Base-by-base conservation (phyloP, 1,140 invertebrate genomes). In the Galleria mellonella region DNA sequence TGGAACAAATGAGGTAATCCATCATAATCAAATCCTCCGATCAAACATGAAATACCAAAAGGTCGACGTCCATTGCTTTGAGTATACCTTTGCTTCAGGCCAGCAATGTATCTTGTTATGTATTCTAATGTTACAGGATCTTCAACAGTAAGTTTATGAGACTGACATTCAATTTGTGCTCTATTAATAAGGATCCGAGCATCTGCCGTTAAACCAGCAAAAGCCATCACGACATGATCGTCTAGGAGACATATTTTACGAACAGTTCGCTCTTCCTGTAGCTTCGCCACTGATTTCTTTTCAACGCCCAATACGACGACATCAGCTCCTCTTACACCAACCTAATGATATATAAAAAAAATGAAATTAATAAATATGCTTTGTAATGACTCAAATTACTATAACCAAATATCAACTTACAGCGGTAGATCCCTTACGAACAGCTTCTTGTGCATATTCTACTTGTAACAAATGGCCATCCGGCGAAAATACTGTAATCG, bases 371-470 rank as follows among this genome's bases (percentile, higher is more conserved):
- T 41, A 46, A 31, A 15, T 8, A 41, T 7, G 41, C 9, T 15
- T 44, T 38, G 8, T 35, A 23, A 47, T 31, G 28, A 29, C 35
- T 14, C 14, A n/a, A 13, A 35, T n/a, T 27, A 15, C 32, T 63
- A n/a, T n/a, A 52, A 68, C 55, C 58, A 60, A 62, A 44, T 53
- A 27, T 49, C 14, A 44, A 89, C 90, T 91, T 92, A 99, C 98
- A 62, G 98, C 98, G 40, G 98, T 99, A 5, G 98, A 99, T 51
- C 98, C 98, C 87, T 99, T 99, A 64, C 98, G 94, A 1, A 99
- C 98, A 33, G 98, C 98, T 91, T 99, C 98, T 86, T 99, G 98
- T 9, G 98, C 98, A 89, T 99, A 99, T 91, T 99, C 98, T 9
- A 99, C 98, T 90, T 99, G 98, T 64, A 99, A 93, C 42, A 99